Evolutionary conservation across 2,888 invertebrate genomes (phyloP).

Genomic region (Schizotus pectinicornis): DNA sequence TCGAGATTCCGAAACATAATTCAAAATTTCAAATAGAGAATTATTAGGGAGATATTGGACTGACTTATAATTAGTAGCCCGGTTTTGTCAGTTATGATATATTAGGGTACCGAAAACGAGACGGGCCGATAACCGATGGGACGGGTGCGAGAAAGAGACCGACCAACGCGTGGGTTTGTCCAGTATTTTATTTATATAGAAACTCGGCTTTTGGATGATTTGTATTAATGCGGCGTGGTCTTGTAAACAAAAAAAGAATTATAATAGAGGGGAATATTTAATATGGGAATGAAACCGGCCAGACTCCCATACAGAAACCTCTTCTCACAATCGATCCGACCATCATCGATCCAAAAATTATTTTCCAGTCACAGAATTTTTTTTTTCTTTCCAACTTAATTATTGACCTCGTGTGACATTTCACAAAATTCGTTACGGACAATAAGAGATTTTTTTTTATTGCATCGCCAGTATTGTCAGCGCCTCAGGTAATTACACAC

Average conservation of each 20-base stretch:
- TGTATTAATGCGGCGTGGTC: conserved; percentile 45
- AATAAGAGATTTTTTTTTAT: neutral
- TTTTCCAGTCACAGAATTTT: no score
- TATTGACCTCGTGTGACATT: no score
- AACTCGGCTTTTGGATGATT: conserved; percentile 49
- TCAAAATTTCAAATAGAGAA: conserved; percentile 54
- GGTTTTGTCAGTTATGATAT: conserved; percentile 53
- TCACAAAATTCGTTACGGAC: no score
- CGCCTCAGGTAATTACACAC: conserved; percentile 11
- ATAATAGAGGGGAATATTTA: conserved; percentile 42
- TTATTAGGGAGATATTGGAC: conserved; percentile 51
- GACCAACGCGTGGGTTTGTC: conserved; percentile 44
- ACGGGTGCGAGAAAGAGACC: conserved; percentile 16
- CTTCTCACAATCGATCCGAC: neutral
- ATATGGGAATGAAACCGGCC: conserved; percentile 6
- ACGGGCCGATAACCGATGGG: conserved; percentile 20
- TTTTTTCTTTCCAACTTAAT: no score
- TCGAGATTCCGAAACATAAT: conserved; percentile 46
- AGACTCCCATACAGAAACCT: no score
- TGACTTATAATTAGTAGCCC: conserved; percentile 54
- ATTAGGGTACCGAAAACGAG: conserved; percentile 41
- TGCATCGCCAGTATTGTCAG: neutral
- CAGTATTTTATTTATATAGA: conserved; percentile 54
- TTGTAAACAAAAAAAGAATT: conserved; percentile 38
- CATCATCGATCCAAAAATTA: no score